Conservation (phyloP, 2,797 vertebrate genomes). For the Lerista edwardsae region DNA sequence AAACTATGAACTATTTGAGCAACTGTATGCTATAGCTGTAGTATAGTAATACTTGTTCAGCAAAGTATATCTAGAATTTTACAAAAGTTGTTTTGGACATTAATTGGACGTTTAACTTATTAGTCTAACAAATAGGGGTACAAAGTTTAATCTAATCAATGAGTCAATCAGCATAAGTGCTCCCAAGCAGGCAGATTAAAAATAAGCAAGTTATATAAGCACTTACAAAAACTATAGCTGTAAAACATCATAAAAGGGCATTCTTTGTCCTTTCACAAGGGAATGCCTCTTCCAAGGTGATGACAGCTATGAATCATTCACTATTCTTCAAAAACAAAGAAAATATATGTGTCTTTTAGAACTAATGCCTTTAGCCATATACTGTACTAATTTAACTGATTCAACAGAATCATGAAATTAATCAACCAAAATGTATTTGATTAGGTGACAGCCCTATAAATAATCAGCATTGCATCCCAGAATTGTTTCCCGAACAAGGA, state of each 20-base stretch:
- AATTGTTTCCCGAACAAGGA: background rate
- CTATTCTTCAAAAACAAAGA: background rate
- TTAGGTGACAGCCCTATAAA: background rate
- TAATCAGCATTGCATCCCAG: background rate
- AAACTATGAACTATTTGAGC: background rate
- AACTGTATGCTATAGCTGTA: background rate
- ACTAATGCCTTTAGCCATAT: background rate
- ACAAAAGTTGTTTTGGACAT: too few relatives aligned
- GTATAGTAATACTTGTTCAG: background rate
- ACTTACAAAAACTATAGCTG: background rate
- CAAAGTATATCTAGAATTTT: background rate
- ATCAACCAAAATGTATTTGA: background rate
- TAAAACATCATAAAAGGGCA: background rate
- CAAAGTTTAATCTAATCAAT: too few relatives aligned
- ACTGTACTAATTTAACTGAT: background rate
- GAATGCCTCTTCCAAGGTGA: background rate
- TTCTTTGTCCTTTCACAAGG: background rate
- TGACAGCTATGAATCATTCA: background rate
- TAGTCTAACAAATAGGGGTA: too few relatives aligned
- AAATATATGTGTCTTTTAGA: background rate
- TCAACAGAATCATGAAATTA: too few relatives aligned
- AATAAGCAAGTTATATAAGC: background rate
- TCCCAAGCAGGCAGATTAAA: too few relatives aligned
- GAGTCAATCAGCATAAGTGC: too few relatives aligned
- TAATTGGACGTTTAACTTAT: too few relatives aligned